Evolutionary conservation across 1,140 invertebrate species (phyloP).

Genomic region (Drosophila mauritiana): DNA sequence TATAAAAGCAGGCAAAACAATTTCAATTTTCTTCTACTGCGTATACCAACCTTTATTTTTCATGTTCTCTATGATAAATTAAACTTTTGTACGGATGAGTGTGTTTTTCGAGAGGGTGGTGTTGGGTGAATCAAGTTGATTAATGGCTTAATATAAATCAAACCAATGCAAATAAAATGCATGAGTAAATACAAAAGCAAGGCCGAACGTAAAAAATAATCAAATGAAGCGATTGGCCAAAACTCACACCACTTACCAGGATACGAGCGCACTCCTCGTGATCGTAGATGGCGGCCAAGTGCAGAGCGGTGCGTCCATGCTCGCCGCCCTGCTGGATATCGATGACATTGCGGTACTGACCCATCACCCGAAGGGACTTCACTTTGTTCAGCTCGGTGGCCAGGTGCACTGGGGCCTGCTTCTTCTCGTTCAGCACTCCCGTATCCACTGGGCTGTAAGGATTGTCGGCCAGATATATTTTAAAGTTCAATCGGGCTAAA

Average conservation of each 20-base stretch:
- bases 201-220: constrained; percentile 41
- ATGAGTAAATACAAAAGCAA: constrained; percentile 29
- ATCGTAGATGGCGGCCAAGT: constrained; percentile 93
- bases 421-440: constrained; percentile 89
- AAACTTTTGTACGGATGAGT: constrained; percentile 28
- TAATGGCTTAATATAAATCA: constrained; percentile 48
- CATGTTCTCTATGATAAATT: constrained; percentile 61
- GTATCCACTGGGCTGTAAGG: constrained; percentile 88
- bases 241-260: constrained; percentile 87
- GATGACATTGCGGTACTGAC: constrained; percentile 88
- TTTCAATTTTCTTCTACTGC: constrained; percentile 15
- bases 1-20: constrained; percentile 51
- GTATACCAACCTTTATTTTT: constrained; percentile 60
- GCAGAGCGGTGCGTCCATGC: constrained; percentile 91
- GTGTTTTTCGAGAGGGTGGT: constrained; percentile 1
- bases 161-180: constrained; percentile 58
- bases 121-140: constrained; percentile 44
- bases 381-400: constrained; percentile 91
- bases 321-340: constrained; percentile 91
- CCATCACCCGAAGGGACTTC: constrained; percentile 88
- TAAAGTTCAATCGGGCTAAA: background rate
- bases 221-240: constrained; percentile 42
- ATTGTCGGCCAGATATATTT: background rate
- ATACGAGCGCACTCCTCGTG: constrained; percentile 91
- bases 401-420: constrained; percentile 91